Conservation (phyloP, 2,888 invertebrate genomes). For the Glyphotaelius pellucidus region DNA sequence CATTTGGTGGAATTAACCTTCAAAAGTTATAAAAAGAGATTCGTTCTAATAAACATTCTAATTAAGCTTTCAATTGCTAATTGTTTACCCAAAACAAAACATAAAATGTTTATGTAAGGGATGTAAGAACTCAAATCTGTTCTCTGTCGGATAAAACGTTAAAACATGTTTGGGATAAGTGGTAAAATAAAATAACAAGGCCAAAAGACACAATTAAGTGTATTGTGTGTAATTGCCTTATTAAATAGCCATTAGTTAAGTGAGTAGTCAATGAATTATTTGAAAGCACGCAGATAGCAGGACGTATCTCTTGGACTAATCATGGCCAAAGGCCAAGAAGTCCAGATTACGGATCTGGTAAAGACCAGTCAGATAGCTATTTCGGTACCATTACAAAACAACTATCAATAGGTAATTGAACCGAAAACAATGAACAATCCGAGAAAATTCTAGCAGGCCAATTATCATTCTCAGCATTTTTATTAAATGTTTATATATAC, state of each 20-base stretch:
- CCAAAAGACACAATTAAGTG: background rate
- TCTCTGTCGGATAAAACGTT: background rate
- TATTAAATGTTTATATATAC: background rate
- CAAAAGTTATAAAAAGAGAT: too few relatives aligned
- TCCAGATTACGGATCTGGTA: background rate
- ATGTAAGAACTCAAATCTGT: background rate
- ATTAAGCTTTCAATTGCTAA: background rate
- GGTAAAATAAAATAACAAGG: background rate
- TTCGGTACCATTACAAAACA: background rate
- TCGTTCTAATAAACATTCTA: too few relatives aligned
- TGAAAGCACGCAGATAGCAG: background rate
- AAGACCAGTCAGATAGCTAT: background rate
- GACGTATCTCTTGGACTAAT: background rate
- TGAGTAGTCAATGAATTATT: background rate
- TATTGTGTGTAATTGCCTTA: background rate
- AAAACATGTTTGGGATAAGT: background rate
- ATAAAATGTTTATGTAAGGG: too few relatives aligned
- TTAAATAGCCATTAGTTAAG: background rate
- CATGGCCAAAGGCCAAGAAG: background rate
- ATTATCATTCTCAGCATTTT: background rate
- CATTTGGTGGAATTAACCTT: too few relatives aligned
- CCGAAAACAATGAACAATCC: background rate
- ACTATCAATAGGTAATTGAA: conserved; percentile 2
- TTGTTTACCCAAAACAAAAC: background rate
- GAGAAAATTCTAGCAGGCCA: background rate